Conservation (phyloP, 2,888 invertebrate species). For the Stratiomys singularior region DNA sequence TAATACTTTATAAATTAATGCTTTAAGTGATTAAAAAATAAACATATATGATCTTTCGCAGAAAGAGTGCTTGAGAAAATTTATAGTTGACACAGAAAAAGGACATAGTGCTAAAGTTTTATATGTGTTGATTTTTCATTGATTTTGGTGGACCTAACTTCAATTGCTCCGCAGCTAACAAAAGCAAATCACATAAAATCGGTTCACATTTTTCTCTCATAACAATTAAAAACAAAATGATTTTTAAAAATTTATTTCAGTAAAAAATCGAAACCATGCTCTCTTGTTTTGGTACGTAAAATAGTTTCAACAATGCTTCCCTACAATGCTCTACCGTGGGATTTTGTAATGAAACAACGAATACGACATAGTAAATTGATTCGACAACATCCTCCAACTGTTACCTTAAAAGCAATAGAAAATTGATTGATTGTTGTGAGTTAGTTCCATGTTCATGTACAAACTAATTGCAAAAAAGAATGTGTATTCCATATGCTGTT, state of each 20-base stretch:
- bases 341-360: slow-evolving; percentile 45
- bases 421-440: not conserved
- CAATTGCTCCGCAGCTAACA: slow-evolving; percentile 6
- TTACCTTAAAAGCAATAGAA: slow-evolving; percentile 1
- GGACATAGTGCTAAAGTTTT: too few species aligned
- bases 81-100: too few species aligned
- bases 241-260: slow-evolving; percentile 23
- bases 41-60: too few species aligned
- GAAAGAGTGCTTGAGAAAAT: too few species aligned
- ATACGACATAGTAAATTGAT: slow-evolving; percentile 18
- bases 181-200: not conserved
- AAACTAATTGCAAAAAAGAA: not conserved
- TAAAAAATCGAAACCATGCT: slow-evolving; percentile 27
- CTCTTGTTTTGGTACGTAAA: slow-evolving; percentile 46
- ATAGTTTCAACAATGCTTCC: slow-evolving; percentile 48
- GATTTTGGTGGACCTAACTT: not conserved
- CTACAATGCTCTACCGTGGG: slow-evolving; percentile 47
- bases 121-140: not conserved
- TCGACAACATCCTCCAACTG: not conserved
- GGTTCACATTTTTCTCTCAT: not conserved
- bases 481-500: too few species aligned
- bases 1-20: too few species aligned
- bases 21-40: too few species aligned
- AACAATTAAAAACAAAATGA: slow-evolving; percentile 1
- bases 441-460: slow-evolving; percentile 24